These are phyloP conservation scores for Patiria pectinifera DNA, from an alignment of 53 echinoderm and acorn worm species.

Conservation along the genomic window DNA sequence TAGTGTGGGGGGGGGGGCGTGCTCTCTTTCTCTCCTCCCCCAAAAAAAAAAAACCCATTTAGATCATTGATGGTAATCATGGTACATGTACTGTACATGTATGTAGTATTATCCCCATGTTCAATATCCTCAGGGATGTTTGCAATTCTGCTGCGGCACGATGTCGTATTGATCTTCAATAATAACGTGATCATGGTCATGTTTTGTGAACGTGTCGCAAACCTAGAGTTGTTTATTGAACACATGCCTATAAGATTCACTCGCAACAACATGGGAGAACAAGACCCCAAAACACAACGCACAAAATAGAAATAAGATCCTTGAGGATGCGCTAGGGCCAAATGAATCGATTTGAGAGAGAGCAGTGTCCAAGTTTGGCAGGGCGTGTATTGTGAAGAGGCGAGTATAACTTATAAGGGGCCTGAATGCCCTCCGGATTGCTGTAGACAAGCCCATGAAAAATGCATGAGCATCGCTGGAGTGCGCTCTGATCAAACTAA, in stretches of 20 bases:
- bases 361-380: too few species aligned
- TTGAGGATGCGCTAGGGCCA: not conserved
- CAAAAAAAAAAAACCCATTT: not conserved
- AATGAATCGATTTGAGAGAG: not conserved
- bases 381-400: too few species aligned
- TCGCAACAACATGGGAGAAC: not conserved
- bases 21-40: too few species aligned
- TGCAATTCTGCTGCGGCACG: not conserved
- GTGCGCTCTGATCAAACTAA: too few species aligned
- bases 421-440: too few species aligned
- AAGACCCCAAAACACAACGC: not conserved
- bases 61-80: not conserved
- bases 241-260: too few species aligned
- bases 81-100: not conserved
- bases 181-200: not conserved
- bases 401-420: too few species aligned
- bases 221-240: too few species aligned
- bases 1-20: too few species aligned
- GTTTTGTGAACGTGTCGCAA: not conserved
- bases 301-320: not conserved
- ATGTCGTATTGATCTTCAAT: not conserved
- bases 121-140: not conserved
- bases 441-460: too few species aligned
- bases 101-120: not conserved
- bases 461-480: too few species aligned